Evolutionary conservation across 2,113 vertebrate genomes (phyloP), one percentile per base, ranked within the genome.

Genomic region (Sapajus apella): DNA sequence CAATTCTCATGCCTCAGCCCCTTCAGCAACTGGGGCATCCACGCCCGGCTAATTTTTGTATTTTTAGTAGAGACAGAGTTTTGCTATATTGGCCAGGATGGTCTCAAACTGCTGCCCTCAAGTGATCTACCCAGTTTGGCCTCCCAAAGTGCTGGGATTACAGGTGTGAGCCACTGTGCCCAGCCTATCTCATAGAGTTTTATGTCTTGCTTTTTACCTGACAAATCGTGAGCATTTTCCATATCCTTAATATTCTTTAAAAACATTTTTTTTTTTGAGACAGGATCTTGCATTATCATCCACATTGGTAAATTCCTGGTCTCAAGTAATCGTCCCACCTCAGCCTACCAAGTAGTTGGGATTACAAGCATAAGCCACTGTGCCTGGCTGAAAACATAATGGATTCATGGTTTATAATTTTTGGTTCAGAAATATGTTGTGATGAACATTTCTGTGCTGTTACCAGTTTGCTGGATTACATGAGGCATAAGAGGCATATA

Each of bases 161-260:
- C 5, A 30, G 27, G 61, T 1, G 2, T 30, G 61, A 64, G 61
- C 61, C 61, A 64, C 61, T 2, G 61, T 5, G 30, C 61, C 61
- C 27, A 6, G 12, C 27, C 61, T 37, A 72, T 58, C 14, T 85
- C 61, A 7, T 55, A 47, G 37, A 84, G 23, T 87, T 96, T 82
- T 87, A 20, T 83, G 56, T 87, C 43, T 87, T 82, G 21, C 40
- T 87, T 87, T 92, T 92, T 70, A 82, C 52, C 40, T 75, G 68
- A 43, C 27, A 81, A 47, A 88, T 88, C 17, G 50, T 66, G 55
- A 95, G 12, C 25, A 70, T 70, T 95, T 95, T 55, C 16, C 3
- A 85, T 86, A 32, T 88, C 23, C 45, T 92, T 82, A 93, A 64
- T 96, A 64, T 64, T 50, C 56, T 73, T 91, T 87, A 87, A 94